These are phyloP conservation scores for Rallus crepitans DNA, from an alignment of 2,797 vertebrate species.

Conservation along the genomic window DNA sequence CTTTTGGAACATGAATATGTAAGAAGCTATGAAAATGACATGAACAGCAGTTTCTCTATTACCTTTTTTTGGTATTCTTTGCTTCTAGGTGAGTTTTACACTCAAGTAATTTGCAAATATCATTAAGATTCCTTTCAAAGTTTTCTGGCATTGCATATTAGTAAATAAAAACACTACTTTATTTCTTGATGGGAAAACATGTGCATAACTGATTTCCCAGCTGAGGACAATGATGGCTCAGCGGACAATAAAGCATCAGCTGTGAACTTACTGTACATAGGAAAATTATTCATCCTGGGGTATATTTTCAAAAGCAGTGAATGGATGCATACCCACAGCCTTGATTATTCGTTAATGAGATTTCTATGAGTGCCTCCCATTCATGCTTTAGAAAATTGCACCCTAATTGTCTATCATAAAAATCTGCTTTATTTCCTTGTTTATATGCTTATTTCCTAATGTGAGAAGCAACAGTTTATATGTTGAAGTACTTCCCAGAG, in stretches of 20 bases:
- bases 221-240: constrained; percentile 2
- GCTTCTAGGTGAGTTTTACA: constrained; percentile 71
- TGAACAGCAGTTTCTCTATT: constrained; percentile 54
- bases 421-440: constrained; percentile 2
- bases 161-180: constrained; percentile 28
- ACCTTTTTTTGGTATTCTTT: constrained; percentile 55
- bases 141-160: constrained; percentile 21
- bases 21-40: constrained; percentile 69
- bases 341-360: constrained; percentile 28
- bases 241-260: constrained; percentile 26
- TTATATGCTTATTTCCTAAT: constrained; percentile 20
- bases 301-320: constrained; percentile 32
- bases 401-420: neutral
- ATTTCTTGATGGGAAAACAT: neutral
- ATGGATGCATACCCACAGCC: neutral
- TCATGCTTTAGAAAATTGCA: constrained; percentile 39
- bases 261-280: constrained; percentile 15
- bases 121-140: constrained; percentile 30
- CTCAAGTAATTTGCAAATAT: constrained; percentile 56
- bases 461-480: neutral
- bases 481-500: neutral
- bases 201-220: constrained; percentile 1
- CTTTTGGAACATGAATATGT: constrained; percentile 74
- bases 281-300: constrained; percentile 5
- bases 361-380: neutral